Conservation (phyloP, 2,797 vertebrate genomes). For the Caiman crocodilus region DNA sequence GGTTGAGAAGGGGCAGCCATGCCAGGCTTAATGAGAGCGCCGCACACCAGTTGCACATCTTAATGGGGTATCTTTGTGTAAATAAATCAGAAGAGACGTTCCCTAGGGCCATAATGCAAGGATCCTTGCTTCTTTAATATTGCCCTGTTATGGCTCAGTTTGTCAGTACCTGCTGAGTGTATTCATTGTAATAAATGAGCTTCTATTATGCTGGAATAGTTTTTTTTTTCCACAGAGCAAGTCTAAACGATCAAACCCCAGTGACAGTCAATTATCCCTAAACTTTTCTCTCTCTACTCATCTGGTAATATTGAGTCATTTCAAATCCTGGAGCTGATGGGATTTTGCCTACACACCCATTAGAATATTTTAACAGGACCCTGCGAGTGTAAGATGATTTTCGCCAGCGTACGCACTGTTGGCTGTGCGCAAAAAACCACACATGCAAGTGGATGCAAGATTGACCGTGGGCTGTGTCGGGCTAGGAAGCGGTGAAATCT, state of each 20-base stretch:
- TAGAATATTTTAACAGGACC: not conserved
- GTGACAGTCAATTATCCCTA: constrained; percentile 17
- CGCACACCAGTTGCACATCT: rapidly evolving
- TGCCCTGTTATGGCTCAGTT: not conserved
- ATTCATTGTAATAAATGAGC: not conserved
- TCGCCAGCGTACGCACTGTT: not conserved
- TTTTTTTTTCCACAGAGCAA: not conserved
- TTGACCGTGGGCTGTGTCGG: not conserved
- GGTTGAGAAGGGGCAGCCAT: not conserved
- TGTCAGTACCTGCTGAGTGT: not conserved
- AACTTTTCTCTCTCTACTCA: not conserved
- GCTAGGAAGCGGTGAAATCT: not conserved
- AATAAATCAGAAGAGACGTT: constrained; percentile 11
- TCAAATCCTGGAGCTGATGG: not conserved
- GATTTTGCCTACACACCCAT: not conserved
- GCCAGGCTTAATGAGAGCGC: not conserved
- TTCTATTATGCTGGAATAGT: not conserved
- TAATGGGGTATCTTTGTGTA: not conserved
- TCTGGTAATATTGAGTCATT: constrained; percentile 11
- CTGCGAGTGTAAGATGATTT: not conserved
- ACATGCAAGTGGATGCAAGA: not conserved
- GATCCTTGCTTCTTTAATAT: not conserved
- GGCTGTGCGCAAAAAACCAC: not conserved
- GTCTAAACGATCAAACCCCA: not conserved
- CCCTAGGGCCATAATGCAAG: rapidly evolving